Percentiles rank a stretch among this genome's conserved stretches.
These are phyloP conservation scores for Lasiommata megera DNA, from an alignment of 2,888 invertebrate genomes.

Conservation along the genomic window DNA sequence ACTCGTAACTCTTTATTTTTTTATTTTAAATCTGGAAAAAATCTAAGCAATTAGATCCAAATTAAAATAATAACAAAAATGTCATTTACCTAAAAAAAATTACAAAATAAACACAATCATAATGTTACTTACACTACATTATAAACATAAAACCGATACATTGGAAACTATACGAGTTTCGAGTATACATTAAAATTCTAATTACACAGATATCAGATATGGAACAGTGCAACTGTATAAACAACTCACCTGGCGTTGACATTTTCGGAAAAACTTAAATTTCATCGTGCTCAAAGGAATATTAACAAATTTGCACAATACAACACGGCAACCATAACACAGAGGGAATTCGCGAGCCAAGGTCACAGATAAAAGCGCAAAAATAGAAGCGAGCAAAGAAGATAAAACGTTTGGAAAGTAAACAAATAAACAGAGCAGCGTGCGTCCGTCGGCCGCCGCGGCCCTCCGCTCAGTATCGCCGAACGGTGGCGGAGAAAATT, in stretches of 20 bases:
- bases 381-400: conserved; percentile 32
- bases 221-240: conserved; percentile 9
- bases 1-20: no score
- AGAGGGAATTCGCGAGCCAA: conserved; percentile 33
- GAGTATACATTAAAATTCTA: conserved; percentile 1
- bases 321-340: conserved; percentile 32
- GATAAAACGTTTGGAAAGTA: conserved; percentile 10
- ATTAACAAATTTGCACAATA: neutral
- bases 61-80: no score
- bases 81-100: neutral
- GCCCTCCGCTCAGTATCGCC: conserved; percentile 30
- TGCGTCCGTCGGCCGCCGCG: conserved; percentile 34
- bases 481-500: conserved; percentile 30
- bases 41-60: no score
- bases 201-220: conserved; percentile 8
- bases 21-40: no score
- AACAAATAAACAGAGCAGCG: conserved; percentile 18
- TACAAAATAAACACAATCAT: neutral
- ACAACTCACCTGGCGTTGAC: conserved; percentile 57
- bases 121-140: neutral
- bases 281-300: conserved; percentile 49
- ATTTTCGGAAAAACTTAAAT: conserved; percentile 72
- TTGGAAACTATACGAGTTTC: neutral
- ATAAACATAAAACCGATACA: neutral
- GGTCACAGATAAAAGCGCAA: conserved; percentile 45